Evolutionary conservation across 2,113 vertebrate genomes (phyloP), one percentile per base, ranked within the genome.

Genomic region (Eulacestoma nigropectus): DNA sequence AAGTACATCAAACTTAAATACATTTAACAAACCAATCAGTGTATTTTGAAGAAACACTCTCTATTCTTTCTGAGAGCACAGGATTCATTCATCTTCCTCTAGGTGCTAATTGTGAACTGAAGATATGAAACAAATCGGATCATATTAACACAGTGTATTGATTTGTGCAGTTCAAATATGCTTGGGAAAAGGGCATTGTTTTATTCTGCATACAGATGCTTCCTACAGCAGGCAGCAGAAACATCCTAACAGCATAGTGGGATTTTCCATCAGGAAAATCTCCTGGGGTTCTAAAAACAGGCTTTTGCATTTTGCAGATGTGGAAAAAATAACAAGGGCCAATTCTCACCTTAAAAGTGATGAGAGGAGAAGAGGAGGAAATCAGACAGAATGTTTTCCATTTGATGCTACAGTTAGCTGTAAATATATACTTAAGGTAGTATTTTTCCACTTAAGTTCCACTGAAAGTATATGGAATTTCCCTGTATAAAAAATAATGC

Each of bases 91-190:
- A 11, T 65, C 41, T 57, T 81, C n/a, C 18, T 82, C 65, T 88
- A 77, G 23, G 19, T 93, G 32, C 59, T 95, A 76, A 87, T 23
- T 79, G 22, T 85, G 75, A 95, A 89, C 47, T 68, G 30, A 94
- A 94, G 32, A 72, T 84, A 87, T 56, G 57, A 94, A 96, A 92
- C 16, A 53, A 95, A 93, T 89, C 89, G 93, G 74, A 62, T 95
- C 4, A 70, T 89, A 85, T 90, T 89, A 86, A 70, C 78, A 90
- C 41, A 87, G n/a, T 88, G 37, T 94, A 94, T 93, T 89, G 91
- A 95, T 97, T 94, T 39, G 37, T 93, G 52, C 69, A 88, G 64
- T 70, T 52, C 32, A 42, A 46, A 19, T 56, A 23, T 49, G 62
- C 11, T 73, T 95, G 87, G 55, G 81, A 80, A 56, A 87, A 30